Conservation (phyloP, 2,797 vertebrate genomes). For the Ispidina picta region DNA sequence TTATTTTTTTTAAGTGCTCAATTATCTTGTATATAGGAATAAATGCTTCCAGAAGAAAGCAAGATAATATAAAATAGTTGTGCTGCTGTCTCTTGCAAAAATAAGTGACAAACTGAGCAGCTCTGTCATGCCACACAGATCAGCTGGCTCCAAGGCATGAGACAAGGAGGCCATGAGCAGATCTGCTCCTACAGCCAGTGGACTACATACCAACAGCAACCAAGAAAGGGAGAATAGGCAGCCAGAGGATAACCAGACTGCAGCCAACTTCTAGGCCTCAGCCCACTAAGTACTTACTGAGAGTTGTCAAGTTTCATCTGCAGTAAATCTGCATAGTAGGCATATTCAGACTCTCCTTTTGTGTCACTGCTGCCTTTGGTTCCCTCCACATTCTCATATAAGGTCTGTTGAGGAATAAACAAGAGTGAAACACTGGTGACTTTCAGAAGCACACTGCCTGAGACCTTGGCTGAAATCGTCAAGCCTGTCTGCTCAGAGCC, state of each 20-base stretch:
- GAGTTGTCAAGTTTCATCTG: slow-evolving; percentile 89
- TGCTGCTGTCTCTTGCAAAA: neutral
- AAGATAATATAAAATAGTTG: neutral
- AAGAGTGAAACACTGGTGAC: neutral
- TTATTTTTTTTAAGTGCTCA: neutral
- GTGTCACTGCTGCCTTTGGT: neutral
- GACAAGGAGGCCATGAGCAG: neutral
- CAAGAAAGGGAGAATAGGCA: neutral
- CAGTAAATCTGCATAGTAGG: slow-evolving; percentile 91
- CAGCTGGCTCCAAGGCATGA: neutral
- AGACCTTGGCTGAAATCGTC: neutral
- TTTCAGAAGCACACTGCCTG: neutral
- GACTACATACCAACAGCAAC: neutral
- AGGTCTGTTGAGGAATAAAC: slow-evolving; percentile 37
- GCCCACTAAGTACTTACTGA: slow-evolving; percentile 79
- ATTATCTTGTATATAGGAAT: neutral
- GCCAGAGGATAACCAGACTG: neutral
- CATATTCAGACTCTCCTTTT: slow-evolving; percentile 62
- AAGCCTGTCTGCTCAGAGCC: neutral
- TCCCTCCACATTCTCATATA: slow-evolving; percentile 73
- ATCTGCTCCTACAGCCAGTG: neutral
- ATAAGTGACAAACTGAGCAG: neutral
- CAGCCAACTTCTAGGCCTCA: neutral
- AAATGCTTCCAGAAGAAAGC: neutral
- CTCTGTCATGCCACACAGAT: rapidly evolving